Percentiles rank a stretch among this genome's conserved stretches.
Conservation (phyloP, 1,140 invertebrate species). For the Tenebrio molitor region DNA sequence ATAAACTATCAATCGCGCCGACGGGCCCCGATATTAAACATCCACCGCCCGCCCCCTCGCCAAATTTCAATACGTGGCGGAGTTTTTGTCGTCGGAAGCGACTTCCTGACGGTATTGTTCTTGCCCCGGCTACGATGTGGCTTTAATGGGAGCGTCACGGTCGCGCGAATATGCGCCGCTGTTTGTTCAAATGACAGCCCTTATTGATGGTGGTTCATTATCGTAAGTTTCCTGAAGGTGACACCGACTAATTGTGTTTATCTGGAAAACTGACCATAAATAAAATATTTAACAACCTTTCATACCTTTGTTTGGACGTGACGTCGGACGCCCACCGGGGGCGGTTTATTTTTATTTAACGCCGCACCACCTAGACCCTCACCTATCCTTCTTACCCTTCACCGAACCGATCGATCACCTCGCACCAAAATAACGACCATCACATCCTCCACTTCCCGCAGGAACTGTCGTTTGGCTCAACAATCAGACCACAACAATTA, state of each 20-base stretch:
- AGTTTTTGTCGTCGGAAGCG: background rate
- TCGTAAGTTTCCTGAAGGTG: conserved; percentile 49
- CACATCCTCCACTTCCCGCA: too few relatives aligned
- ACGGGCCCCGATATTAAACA: background rate
- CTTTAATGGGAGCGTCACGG: conserved; percentile 41
- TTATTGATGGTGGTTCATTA: conserved; percentile 49
- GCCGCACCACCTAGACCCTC: too few relatives aligned
- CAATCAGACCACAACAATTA: too few relatives aligned
- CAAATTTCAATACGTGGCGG: background rate
- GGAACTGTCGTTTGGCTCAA: too few relatives aligned
- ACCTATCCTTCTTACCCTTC: too few relatives aligned
- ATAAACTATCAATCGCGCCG: conserved; percentile 1
- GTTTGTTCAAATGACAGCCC: conserved; percentile 48
- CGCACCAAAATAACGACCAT: too few relatives aligned
- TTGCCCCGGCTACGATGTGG: conserved; percentile 25
- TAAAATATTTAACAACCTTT: conserved; percentile 42
- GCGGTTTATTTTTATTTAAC: background rate
- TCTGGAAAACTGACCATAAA: conserved; percentile 47
- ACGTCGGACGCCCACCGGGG: background rate
- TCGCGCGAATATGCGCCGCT: conserved; percentile 40
- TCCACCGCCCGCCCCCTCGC: too few relatives aligned
- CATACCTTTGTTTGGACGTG: conserved; percentile 29
- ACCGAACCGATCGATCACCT: too few relatives aligned
- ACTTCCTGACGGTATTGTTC: conserved; percentile 30
- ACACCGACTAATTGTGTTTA: conserved; percentile 50